Evolutionary conservation across 2,113 vertebrate species (phyloP).

Genomic region (Oreotragus oreotragus): DNA sequence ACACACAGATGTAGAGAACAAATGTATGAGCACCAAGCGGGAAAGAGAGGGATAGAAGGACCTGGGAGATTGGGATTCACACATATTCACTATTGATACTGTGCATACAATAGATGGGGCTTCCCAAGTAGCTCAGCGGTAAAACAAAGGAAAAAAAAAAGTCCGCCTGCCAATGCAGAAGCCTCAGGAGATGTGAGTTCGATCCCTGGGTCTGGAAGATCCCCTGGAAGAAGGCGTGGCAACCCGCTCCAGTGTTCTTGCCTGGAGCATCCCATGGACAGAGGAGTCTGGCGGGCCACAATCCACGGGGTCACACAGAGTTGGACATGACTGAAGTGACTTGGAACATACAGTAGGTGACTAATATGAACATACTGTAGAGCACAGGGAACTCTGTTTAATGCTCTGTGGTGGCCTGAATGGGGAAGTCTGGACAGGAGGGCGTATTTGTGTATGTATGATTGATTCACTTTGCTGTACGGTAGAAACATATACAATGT

Average conservation of each 20-base stretch:
- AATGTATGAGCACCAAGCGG: too few relatives aligned
- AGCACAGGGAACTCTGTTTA: background rate
- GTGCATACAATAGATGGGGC: background rate
- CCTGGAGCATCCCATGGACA: background rate
- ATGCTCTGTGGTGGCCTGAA: background rate
- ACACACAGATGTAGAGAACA: too few relatives aligned
- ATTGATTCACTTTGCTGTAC: background rate
- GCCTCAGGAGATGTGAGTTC: background rate
- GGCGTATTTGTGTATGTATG: background rate
- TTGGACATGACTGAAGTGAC: background rate
- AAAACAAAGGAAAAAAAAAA: background rate
- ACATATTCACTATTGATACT: background rate
- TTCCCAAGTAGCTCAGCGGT: background rate
- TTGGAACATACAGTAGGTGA: background rate
- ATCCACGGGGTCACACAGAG: fast-evolving
- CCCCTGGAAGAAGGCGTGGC: background rate
- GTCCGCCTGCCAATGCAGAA: background rate
- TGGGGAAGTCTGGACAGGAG: background rate
- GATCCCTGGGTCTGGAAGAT: background rate
- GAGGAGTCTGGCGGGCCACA: background rate
- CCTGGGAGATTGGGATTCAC: too few relatives aligned
- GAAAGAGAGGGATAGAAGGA: too few relatives aligned
- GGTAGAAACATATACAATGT: fast-evolving
- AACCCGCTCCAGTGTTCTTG: background rate
- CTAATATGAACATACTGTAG: background rate